Base-by-base conservation (phyloP, 2,113 vertebrate genomes). In the Mohoua ochrocephala region DNA sequence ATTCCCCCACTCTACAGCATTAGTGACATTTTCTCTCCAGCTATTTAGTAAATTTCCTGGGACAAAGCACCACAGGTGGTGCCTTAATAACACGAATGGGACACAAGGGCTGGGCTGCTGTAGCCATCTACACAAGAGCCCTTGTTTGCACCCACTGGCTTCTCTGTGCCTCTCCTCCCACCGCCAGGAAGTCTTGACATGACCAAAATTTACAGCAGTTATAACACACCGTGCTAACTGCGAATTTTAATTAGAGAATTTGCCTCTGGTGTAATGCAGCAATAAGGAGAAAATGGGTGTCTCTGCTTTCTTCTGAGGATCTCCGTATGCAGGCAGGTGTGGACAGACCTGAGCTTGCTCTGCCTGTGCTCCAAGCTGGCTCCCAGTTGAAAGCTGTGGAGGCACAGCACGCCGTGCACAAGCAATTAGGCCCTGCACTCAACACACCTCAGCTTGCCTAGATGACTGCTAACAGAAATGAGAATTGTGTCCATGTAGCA, bases 211-310 rank as follows among this genome's bases (percentile, higher is more conserved):
- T 79, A 61, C 45, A 88, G 88, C 76, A 49, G 35, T 88, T 93
- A 67, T 11, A 86, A 70, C 49, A 59, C 91, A 75, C 52, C 4
- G 0, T 4, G 9, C 64, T 89, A 93, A 92, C 65, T 75, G 82
- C 78, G 80, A 44, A 59, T 53, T 94, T 95, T 94, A 97, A 97
- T 96, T 96, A 96, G 65, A 96, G 60, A 60, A 17, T 50, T 92
- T 92, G 93, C 95, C 91, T 96, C 89, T 92, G 94, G 93, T 95
- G 57, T 22, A 89, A 92, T 56, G 61, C 63, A 91, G 91, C 78
- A 93, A 95, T 96, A 68, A 84, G 47, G 76, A 80, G 73, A 89
- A 84, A 92, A 93, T 68, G 56, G 49, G 83, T 50, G 92, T 56
- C 42, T 93, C 87, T 89, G 49, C 85, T 75, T 64, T 91, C 77